Percentiles rank a stretch among this genome's conserved stretches.
Evolutionary conservation across 2,888 invertebrate species (phyloP).

Genomic region (Cynaeus angustus): DNA sequence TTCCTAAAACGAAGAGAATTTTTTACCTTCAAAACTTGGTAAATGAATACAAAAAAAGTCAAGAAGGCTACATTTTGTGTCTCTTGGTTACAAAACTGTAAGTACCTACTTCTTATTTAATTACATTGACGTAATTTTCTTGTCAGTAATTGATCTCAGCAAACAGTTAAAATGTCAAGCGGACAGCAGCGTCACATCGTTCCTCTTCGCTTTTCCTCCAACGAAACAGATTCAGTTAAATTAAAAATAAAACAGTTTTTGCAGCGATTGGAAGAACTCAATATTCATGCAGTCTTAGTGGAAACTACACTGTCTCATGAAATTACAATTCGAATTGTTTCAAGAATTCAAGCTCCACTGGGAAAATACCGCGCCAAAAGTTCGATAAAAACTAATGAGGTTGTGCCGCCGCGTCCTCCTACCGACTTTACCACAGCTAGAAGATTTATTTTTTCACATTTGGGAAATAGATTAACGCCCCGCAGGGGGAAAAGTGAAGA

Average conservation of each 20-base stretch:
- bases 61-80: too few species aligned
- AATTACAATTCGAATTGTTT: conserved; percentile 71
- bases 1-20: conserved; percentile 68
- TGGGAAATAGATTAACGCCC: conserved; percentile 73
- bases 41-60: too few species aligned
- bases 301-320: background rate
- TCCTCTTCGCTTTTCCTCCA: too few species aligned
- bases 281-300: background rate
- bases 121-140: too few species aligned
- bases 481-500: too few species aligned
- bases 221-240: too few species aligned
- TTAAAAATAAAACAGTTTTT: too few species aligned
- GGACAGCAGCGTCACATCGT: too few species aligned
- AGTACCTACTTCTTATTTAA: too few species aligned
- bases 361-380: conserved; percentile 96
- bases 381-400: conserved; percentile 72
- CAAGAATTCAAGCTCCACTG: conserved; percentile 82
- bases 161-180: too few species aligned
- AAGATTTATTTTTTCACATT: conserved; percentile 72
- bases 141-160: too few species aligned
- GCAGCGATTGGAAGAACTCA: background rate
- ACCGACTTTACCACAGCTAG: background rate
- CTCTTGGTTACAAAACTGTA: too few species aligned
- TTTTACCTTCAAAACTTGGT: background rate
- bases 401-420: background rate